Base-by-base conservation (phyloP, 2,888 invertebrate genomes). In the Drosophila engyochracea region DNA sequence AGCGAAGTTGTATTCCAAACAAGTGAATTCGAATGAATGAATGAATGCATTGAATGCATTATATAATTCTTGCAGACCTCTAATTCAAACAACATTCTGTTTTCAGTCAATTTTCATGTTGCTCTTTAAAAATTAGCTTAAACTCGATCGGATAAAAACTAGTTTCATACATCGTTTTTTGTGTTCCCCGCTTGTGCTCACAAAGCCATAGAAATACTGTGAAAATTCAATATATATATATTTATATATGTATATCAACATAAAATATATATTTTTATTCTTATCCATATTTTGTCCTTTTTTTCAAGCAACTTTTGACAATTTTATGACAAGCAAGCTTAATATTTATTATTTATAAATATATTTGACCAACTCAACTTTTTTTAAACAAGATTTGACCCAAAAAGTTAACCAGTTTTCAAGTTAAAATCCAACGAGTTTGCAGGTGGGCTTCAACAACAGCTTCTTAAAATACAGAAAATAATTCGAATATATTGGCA, bases 391-490 rank as follows among this genome's bases (percentile, higher is more conserved):
- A n/a, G 49, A 66, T 60, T 68, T 61, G 76, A 25, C 60, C 57
- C 76, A 33, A 61, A 33, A 69, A 60, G 30, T 57, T 37, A 76
- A 76, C 73, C 77, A 74, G 70, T 76, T 74, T 31, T 16, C 19
- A 49, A n/a, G 41, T 41, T 57, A 30, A 47, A 49, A 68, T 44
- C 63, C 47, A 79, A 78, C 79, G 53, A 75, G 75, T 78, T 78
- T 65, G 55, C 49, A 51, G 70, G 31, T 55, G 35, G 41, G 41
- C 64, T 41, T 14, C 25, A 31, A 30, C 25, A 16, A 16, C 31
- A 33, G 7, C 33, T 37, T 37, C 37, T 37, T 37, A 16, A 53
- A n/a, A 37, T 28, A 12, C 55, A 25, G 19, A 35, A 16, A 22
- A 28, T 33, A 22, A 61, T n/a, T n/a, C 16, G n/a, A 44, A 44